Evolutionary conservation across 2,797 vertebrate species (phyloP).

Genomic region (Mustela erminea): DNA sequence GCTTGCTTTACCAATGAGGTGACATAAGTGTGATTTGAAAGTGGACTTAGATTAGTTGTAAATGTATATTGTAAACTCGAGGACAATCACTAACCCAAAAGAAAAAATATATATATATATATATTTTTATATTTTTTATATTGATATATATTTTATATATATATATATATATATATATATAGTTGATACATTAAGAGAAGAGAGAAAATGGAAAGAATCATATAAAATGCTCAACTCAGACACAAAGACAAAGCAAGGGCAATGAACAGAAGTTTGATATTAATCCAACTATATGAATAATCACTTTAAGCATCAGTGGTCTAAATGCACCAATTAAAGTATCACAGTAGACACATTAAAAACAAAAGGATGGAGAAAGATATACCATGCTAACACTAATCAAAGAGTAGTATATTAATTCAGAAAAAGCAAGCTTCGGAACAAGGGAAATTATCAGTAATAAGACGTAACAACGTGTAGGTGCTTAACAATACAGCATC

Average conservation of each 20-base stretch:
- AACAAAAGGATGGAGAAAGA: background rate
- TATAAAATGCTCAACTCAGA: constrained; percentile 29
- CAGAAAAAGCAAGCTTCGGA: background rate
- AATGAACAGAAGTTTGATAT: background rate
- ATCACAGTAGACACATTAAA: background rate
- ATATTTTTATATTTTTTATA: too few species aligned
- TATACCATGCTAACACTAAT: background rate
- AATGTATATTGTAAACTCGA: background rate
- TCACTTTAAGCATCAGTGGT: background rate
- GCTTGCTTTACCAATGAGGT: background rate
- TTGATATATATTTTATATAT: too few species aligned
- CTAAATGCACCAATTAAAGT: background rate
- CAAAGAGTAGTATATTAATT: background rate
- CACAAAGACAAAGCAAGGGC: background rate
- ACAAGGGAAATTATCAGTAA: background rate
- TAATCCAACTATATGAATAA: background rate
- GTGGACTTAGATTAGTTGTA: background rate
- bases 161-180: too few species aligned
- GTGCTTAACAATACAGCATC: background rate
- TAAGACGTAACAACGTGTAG: background rate
- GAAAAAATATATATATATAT: too few species aligned
- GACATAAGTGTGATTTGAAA: background rate
- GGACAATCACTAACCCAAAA: background rate
- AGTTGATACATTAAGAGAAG: background rate
- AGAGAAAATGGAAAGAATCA: background rate